Percentiles rank a stretch among this genome's conserved stretches.
Conservation (phyloP, 2,113 vertebrate genomes). For the Cebus imitator region DNA sequence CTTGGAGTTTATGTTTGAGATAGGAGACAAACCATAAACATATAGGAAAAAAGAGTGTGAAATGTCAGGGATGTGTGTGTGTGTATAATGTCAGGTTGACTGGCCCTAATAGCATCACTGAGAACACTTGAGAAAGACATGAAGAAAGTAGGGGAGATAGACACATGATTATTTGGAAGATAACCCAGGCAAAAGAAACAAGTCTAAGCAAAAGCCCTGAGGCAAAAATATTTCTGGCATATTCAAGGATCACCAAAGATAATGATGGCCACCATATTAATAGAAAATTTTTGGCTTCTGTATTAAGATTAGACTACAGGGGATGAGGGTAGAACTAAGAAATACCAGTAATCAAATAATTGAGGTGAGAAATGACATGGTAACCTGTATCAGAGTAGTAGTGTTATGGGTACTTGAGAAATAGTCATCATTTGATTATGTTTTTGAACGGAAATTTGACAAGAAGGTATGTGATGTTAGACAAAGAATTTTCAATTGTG, state of each 20-base stretch:
- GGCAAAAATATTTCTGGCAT: not conserved
- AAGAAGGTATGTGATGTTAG: not conserved
- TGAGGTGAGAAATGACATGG: not conserved
- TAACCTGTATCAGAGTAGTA: not conserved
- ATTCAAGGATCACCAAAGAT: not conserved
- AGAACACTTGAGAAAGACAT: not conserved
- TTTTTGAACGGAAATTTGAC: not conserved
- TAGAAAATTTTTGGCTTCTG: not conserved
- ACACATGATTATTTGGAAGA: not conserved
- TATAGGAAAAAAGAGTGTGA: not conserved
- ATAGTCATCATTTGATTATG: not conserved
- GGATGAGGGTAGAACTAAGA: not conserved
- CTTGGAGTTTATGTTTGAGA: not conserved
- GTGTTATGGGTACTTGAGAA: not conserved
- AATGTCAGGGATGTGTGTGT: not conserved
- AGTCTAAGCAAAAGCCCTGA: not conserved
- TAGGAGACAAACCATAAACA: not conserved
- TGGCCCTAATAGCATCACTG: not conserved
- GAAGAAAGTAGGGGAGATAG: not conserved
- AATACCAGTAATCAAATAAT: not conserved
- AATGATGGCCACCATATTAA: not conserved
- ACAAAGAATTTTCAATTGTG: not conserved
- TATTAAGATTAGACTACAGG: not conserved
- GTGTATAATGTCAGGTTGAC: not conserved
- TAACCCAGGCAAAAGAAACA: not conserved